Conservation (phyloP, 2,797 vertebrate genomes). For the Poecilia gillii region DNA sequence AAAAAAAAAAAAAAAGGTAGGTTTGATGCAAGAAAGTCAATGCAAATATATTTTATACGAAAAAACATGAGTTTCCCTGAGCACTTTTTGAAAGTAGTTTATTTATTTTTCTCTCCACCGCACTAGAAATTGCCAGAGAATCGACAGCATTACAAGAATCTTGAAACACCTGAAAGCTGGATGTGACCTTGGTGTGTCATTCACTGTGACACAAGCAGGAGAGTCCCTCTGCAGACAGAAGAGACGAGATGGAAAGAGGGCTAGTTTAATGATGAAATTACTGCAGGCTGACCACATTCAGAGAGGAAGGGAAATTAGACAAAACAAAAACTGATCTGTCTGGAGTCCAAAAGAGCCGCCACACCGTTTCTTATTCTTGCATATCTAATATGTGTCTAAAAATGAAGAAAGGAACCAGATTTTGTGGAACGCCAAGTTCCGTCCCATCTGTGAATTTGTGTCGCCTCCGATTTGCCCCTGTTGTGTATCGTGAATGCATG, state of each 20-base stretch:
- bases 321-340: slow-evolving; percentile 45
- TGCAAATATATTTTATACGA: slow-evolving; percentile 4
- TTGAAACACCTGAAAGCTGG: slow-evolving; percentile 32
- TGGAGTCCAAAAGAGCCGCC: slow-evolving; percentile 38
- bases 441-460: background rate
- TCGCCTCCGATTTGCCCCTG: background rate
- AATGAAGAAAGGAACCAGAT: background rate
- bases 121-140: slow-evolving; percentile 14
- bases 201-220: slow-evolving; percentile 35
- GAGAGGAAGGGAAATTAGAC: slow-evolving; percentile 61
- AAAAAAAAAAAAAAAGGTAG: background rate
- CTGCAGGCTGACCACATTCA: slow-evolving; percentile 58
- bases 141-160: slow-evolving; percentile 20
- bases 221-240: slow-evolving; percentile 28
- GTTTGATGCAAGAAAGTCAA: slow-evolving; percentile 31
- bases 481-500: background rate
- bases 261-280: slow-evolving; percentile 39
- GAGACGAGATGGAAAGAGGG: slow-evolving; percentile 44
- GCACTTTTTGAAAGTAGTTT: slow-evolving; percentile 7
- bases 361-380: background rate
- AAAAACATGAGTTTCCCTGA: background rate
- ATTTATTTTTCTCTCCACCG: background rate
- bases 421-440: background rate
- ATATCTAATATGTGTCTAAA: background rate
- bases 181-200: slow-evolving; percentile 66